Percentiles rank a stretch among this genome's conserved stretches.
Conservation (phyloP, 2,888 invertebrate genomes). For the Athetis lepigone region DNA sequence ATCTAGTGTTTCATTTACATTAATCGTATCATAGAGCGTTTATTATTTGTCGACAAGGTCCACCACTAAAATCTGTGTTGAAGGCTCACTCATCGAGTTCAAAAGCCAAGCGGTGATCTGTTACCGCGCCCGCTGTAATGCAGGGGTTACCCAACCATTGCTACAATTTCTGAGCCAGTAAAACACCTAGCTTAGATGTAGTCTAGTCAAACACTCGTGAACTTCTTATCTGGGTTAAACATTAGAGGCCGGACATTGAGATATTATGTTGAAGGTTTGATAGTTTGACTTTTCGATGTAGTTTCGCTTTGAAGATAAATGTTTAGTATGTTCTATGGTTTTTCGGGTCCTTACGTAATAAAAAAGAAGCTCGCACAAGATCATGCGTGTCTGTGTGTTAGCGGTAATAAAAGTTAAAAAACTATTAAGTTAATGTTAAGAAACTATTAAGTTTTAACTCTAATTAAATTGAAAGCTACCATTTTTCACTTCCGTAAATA, state of each 20-base stretch:
- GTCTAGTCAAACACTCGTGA: slow-evolving; percentile 48
- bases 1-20: no score
- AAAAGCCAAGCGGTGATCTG: slow-evolving; percentile 86
- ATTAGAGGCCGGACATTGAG: slow-evolving; percentile 41
- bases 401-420: no score
- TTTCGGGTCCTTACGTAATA: no score
- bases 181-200: slow-evolving; percentile 40
- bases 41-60: slow-evolving; percentile 22
- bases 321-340: no score
- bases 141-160: slow-evolving; percentile 74
- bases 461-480: no score
- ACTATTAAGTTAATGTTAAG: no score
- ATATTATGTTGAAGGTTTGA: slow-evolving; percentile 35
- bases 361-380: no score
- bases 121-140: slow-evolving; percentile 74
- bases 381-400: no score
- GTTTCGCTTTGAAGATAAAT: not conserved
- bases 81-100: slow-evolving; percentile 89
- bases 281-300: slow-evolving; percentile 1
- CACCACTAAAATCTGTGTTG: slow-evolving; percentile 70
- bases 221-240: slow-evolving; percentile 55
- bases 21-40: not conserved
- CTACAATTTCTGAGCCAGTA: slow-evolving; percentile 69
- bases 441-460: no score
- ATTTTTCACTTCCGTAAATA: no score